phyloP scores from a whole-genome alignment of 2,113 vertebrate species.

The Anas platyrhynchos region DNA sequence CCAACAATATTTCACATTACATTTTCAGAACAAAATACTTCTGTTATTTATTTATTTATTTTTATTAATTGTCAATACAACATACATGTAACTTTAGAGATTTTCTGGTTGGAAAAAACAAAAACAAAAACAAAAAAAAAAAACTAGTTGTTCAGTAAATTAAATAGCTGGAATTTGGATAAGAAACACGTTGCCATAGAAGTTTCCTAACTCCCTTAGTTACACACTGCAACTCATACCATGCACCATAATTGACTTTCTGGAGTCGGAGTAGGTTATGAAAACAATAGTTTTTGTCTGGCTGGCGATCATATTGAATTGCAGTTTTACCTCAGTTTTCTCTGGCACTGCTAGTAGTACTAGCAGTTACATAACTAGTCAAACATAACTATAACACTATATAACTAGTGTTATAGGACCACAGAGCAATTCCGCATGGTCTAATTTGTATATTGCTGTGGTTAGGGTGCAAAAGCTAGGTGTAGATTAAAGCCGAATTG shows the following conservation, averaged over 20 bases:
- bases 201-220: not conserved
- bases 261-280: not conserved
- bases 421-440: not conserved
- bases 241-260: not conserved
- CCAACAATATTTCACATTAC: not conserved
- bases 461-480: not conserved
- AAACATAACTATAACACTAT: too few relatives aligned
- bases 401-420: not conserved
- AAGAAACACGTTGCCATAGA: not conserved
- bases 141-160: not conserved
- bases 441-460: not conserved
- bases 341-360: not conserved
- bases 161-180: not conserved
- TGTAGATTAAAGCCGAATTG: not conserved
- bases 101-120: not conserved
- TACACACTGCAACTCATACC: not conserved
- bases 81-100: not conserved
- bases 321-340: not conserved
- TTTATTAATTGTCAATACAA: not conserved
- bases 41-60: not conserved
- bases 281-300: not conserved
- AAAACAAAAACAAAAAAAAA: not conserved
- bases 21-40: not conserved
- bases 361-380: too few relatives aligned
- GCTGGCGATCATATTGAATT: not conserved